Percentiles rank a stretch among this genome's conserved stretches.
Evolutionary conservation across 2,888 invertebrate genomes (phyloP).

Genomic region (Conomelus anceps): DNA sequence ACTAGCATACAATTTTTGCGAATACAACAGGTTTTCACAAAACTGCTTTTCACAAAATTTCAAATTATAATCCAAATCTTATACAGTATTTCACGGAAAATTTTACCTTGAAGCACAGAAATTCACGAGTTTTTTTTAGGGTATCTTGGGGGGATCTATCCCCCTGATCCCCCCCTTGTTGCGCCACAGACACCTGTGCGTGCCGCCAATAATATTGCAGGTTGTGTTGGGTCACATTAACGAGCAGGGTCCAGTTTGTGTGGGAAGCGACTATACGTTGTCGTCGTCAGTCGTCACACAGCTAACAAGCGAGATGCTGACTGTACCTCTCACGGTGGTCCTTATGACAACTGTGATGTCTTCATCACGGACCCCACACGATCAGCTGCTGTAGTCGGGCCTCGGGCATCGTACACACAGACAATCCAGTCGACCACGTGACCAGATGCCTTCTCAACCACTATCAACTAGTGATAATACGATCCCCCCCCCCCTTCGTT

Average conservation of each 20-base stretch:
- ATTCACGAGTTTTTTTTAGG: too few species aligned
- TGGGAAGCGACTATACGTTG: background rate
- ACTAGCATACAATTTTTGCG: too few species aligned
- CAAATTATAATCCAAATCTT: too few species aligned
- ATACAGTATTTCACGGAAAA: too few species aligned
- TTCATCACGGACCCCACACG: slow-evolving; percentile 10
- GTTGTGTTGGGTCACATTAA: background rate
- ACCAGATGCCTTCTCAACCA: background rate
- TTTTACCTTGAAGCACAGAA: too few species aligned
- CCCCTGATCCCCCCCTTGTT: too few species aligned
- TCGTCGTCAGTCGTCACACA: background rate
- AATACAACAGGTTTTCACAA: too few species aligned
- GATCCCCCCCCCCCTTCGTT: background rate
- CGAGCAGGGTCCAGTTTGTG: background rate
- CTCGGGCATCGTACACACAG: too few species aligned
- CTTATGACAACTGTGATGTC: slow-evolving; percentile 9
- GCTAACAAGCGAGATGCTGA: background rate
- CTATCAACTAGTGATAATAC: background rate
- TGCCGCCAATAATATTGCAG: too few species aligned
- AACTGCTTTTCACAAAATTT: too few species aligned
- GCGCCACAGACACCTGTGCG: too few species aligned
- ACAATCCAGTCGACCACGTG: background rate
- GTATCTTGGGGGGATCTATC: too few species aligned
- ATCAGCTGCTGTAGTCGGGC: background rate
- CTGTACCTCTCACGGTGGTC: slow-evolving; percentile 5